Conservation (phyloP, 2,113 vertebrate species). For the Tupaia tana region DNA sequence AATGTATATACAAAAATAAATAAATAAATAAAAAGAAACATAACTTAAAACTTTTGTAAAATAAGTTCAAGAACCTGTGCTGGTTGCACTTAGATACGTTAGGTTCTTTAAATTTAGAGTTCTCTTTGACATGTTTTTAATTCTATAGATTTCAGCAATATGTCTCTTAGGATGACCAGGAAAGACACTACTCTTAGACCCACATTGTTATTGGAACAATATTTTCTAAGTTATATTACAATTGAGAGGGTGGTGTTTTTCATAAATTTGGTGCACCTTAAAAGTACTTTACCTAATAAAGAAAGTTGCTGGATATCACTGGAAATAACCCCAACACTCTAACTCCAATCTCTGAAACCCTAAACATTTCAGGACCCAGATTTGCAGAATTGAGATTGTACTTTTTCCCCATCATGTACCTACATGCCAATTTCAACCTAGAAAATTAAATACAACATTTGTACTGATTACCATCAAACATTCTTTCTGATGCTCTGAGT, state of each 20-base stretch:
- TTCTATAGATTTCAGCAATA: background rate
- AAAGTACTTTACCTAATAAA: background rate
- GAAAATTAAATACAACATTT: background rate
- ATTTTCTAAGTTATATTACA: background rate
- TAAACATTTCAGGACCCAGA: background rate
- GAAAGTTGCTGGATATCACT: background rate
- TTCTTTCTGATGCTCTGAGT: background rate
- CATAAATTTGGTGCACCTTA: background rate
- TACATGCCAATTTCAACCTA: background rate
- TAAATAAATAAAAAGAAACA: no score
- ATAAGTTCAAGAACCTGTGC: no score
- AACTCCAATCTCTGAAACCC: background rate
- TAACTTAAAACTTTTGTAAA: no score
- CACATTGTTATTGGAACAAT: background rate
- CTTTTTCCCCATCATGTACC: no score
- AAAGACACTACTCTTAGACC: background rate
- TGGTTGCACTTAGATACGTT: no score
- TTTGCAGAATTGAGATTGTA: background rate
- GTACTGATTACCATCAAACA: rapidly evolving
- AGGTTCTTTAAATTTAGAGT: no score
- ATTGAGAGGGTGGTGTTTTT: background rate
- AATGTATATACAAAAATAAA: no score
- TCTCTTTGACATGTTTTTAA: background rate
- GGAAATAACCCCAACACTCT: background rate
- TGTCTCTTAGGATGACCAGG: background rate